Conservation (phyloP, 2,113 vertebrate species). For the Excalfactoria chinensis region DNA sequence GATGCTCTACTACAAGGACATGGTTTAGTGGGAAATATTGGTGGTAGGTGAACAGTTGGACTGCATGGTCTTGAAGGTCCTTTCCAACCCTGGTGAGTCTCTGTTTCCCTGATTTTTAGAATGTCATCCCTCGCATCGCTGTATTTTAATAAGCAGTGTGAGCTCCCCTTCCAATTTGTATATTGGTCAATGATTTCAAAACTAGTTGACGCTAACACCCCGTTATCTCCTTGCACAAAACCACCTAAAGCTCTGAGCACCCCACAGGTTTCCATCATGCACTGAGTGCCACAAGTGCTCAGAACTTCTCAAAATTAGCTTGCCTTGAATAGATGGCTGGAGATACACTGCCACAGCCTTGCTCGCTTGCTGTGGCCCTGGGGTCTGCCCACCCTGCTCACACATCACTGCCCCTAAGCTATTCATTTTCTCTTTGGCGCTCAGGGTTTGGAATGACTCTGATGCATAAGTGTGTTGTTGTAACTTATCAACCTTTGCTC, state of each 20-base stretch:
- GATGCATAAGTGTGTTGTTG: background rate
- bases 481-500: slow-evolving; percentile 32
- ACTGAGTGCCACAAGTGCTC: background rate
- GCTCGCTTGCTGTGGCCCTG: background rate
- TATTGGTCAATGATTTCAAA: background rate
- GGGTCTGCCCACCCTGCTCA: background rate
- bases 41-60: too few relatives aligned
- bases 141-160: slow-evolving; percentile 7
- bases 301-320: background rate
- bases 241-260: background rate
- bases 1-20: too few relatives aligned
- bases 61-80: too few relatives aligned
- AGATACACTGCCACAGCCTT: background rate
- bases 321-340: background rate
- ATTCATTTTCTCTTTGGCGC: background rate
- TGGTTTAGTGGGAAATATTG: too few relatives aligned
- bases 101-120: background rate
- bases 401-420: accelerated
- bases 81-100: too few relatives aligned
- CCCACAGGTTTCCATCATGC: background rate
- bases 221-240: background rate
- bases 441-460: background rate
- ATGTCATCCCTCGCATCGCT: background rate
- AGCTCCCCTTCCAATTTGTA: background rate
- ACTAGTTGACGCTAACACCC: background rate